A percentile compares a stretch with the other conserved stretches of the same genome.
Evolutionary conservation across 2,888 invertebrate genomes (phyloP).

Genomic region (Cryptocephalus moraei): DNA sequence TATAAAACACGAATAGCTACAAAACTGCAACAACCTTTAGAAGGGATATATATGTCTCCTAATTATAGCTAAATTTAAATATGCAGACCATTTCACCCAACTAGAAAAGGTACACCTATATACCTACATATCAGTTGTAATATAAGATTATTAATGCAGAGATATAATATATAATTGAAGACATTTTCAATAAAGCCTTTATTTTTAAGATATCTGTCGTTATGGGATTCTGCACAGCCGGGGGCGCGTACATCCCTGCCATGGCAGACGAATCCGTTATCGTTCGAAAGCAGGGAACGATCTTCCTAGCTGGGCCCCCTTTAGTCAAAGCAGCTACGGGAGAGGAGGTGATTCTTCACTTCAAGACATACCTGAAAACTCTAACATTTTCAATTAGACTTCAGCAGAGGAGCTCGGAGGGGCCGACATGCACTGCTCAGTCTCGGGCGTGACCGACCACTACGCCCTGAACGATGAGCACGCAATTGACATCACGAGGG

Average conservation of each 20-base stretch:
- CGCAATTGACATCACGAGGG: constrained; percentile 78
- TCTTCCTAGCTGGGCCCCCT: constrained; percentile 96
- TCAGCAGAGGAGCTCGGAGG: constrained; percentile 94
- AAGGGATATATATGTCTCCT: no score
- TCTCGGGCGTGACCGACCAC: constrained; percentile 95
- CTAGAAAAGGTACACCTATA: no score
- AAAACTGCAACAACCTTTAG: no score
- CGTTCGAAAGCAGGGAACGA: constrained; percentile 88
- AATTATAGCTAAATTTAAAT: no score
- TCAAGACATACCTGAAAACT: no score
- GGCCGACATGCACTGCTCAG: constrained; percentile 80
- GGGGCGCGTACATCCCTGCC: constrained; percentile 95
- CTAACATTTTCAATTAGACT: constrained; percentile 33
- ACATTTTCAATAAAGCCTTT: no score
- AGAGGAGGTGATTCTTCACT: constrained; percentile 62
- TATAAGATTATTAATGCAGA: no score
- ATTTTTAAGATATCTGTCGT: constrained; percentile 50
- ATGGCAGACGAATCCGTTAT: constrained; percentile 98
- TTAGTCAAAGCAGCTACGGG: constrained; percentile 95
- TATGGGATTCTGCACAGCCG: constrained; percentile 96
- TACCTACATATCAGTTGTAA: no score
- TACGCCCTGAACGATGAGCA: constrained; percentile 91
- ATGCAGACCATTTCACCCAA: no score
- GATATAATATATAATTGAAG: no score
- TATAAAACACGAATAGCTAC: no score